Percentiles rank a stretch among this genome's conserved stretches.
These are phyloP conservation scores for Crotalus viridis DNA, from an alignment of 2,113 vertebrate genomes.

Conservation along the genomic window DNA sequence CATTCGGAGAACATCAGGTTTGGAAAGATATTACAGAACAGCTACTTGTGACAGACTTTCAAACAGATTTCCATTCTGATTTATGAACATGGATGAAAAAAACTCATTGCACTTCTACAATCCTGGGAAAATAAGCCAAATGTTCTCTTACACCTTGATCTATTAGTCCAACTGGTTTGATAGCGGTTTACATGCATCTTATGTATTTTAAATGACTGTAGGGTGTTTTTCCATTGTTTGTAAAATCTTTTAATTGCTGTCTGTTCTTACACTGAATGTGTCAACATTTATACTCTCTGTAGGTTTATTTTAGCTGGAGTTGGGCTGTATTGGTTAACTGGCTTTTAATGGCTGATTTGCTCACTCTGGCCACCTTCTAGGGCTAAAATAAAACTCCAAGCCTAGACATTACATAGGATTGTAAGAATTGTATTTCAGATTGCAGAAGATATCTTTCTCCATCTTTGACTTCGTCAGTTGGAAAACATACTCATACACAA, in stretches of 20 bases:
- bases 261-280: conserved; percentile 6
- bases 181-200: neutral
- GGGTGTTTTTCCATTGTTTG: neutral
- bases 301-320: neutral
- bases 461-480: neutral
- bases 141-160: conserved; percentile 8
- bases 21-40: neutral
- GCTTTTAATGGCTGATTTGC: neutral
- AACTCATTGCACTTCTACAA: neutral
- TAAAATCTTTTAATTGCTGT: neutral
- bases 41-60: neutral
- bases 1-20: neutral
- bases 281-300: neutral
- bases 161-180: neutral
- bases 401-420: neutral
- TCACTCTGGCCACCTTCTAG: neutral
- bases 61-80: neutral
- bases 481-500: neutral
- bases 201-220: neutral
- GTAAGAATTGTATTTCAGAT: neutral
- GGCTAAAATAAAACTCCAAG: neutral
- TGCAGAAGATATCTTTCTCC: neutral
- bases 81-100: neutral
- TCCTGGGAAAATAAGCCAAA: neutral
- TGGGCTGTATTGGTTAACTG: neutral